phyloP scores from a whole-genome alignment of 2,797 vertebrate species.

The Sciaenops ocellatus region DNA sequence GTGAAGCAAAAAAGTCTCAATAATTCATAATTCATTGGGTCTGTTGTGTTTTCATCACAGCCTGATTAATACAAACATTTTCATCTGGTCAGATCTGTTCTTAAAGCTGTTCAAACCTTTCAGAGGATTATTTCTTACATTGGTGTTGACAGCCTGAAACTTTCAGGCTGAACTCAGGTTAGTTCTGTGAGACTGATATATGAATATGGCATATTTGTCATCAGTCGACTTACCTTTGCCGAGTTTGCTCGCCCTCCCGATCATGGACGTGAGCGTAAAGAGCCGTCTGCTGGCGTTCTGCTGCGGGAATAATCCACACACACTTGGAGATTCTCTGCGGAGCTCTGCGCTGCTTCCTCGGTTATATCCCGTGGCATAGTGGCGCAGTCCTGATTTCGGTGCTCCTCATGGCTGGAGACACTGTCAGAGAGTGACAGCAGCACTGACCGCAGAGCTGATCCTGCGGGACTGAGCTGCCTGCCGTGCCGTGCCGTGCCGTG shows the following conservation, averaged over 20 bases:
- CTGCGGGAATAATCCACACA: slow-evolving; percentile 55
- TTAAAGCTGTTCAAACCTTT: background rate
- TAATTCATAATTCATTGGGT: background rate
- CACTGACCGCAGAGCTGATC: slow-evolving; percentile 22
- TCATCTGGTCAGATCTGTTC: no score
- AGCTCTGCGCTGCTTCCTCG: slow-evolving; percentile 17
- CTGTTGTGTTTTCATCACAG: no score
- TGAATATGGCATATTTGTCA: background rate
- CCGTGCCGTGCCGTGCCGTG: slow-evolving; percentile 16
- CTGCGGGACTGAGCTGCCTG: slow-evolving; percentile 16
- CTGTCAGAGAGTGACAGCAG: slow-evolving; percentile 19
- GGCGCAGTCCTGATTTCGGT: slow-evolving; percentile 28
- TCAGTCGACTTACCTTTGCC: slow-evolving; percentile 62
- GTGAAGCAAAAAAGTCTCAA: background rate
- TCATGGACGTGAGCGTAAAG: slow-evolving; percentile 73
- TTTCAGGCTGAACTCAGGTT: slow-evolving; percentile 6
- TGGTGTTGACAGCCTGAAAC: background rate
- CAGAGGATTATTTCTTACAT: background rate
- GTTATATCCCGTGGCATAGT: slow-evolving; percentile 40
- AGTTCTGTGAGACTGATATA: background rate
- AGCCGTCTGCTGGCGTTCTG: slow-evolving; percentile 33
- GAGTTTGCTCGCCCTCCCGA: slow-evolving; percentile 57
- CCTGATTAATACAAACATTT: background rate
- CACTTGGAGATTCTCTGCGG: slow-evolving; percentile 10
- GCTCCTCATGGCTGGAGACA: slow-evolving; percentile 40